phyloP scores from a whole-genome alignment of 2,888 invertebrate species.

The Scaptomyza cyrtandrae region DNA sequence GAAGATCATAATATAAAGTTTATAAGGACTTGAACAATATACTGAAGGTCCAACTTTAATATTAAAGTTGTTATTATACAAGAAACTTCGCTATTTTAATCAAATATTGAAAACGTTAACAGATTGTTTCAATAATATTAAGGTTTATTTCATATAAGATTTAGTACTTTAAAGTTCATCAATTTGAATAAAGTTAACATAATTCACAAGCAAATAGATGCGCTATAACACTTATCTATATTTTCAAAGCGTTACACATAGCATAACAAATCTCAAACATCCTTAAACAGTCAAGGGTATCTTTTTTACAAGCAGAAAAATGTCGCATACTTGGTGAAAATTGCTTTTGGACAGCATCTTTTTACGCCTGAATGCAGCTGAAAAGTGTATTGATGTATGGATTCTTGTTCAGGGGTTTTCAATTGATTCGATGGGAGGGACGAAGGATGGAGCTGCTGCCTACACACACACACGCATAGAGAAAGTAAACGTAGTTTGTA shows the following conservation, averaged over 20 bases:
- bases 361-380: conserved; percentile 74
- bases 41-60: too few species aligned
- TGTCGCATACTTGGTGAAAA: conserved; percentile 63
- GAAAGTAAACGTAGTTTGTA: not conserved
- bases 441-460: conserved; percentile 29
- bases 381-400: conserved; percentile 51
- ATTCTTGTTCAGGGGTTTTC: conserved; percentile 26
- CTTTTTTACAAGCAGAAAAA: conserved; percentile 23
- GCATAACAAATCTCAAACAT: not conserved
- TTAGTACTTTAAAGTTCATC: not conserved
- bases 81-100: too few species aligned
- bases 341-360: conserved; percentile 73
- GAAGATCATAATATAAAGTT: too few species aligned
- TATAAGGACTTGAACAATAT: too few species aligned
- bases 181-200: too few species aligned
- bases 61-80: too few species aligned
- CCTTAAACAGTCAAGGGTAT: not conserved
- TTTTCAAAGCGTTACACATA: not conserved
- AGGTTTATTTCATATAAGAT: not conserved
- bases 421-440: conserved; percentile 34
- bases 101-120: not conserved
- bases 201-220: too few species aligned
- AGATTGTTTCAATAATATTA: not conserved
- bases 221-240: not conserved
- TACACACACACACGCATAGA: conserved; percentile 19